Conservation (phyloP, 2,113 vertebrate species). For the Abramis brama region DNA sequence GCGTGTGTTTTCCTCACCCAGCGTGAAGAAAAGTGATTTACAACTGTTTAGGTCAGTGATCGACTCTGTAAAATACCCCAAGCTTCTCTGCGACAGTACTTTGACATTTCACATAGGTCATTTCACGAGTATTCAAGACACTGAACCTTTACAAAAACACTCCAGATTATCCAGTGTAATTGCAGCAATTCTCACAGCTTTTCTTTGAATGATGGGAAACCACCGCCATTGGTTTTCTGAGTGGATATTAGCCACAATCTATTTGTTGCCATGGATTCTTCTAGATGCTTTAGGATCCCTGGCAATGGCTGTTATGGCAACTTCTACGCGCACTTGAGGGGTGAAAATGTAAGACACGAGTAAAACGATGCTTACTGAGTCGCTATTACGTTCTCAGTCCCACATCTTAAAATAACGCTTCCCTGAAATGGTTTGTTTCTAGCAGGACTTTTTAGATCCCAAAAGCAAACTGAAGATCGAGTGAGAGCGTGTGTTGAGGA, state of each 20-base stretch:
- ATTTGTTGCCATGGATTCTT: conserved; percentile 59
- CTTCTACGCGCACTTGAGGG: conserved; percentile 25
- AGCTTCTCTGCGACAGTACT: not conserved
- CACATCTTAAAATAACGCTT: not conserved
- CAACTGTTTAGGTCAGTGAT: not conserved
- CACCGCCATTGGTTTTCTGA: conserved; percentile 13
- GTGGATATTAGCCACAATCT: conserved; percentile 49
- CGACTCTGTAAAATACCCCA: not conserved
- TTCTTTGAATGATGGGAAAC: conserved; percentile 17
- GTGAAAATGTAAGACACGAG: conserved; percentile 15
- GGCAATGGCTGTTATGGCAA: conserved; percentile 55
- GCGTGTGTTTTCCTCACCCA: not conserved
- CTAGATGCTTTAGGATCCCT: conserved; percentile 52
- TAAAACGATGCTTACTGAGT: not conserved
- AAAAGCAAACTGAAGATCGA: conserved; percentile 15
- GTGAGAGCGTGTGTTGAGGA: conserved; percentile 57
- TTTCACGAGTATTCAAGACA: too few species aligned
- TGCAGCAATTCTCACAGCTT: not conserved
- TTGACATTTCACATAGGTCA: not conserved
- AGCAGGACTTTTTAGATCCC: not conserved
- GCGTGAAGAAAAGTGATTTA: not conserved
- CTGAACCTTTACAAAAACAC: conserved; percentile 18
- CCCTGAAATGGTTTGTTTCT: conserved; percentile 9
- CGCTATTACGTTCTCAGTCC: not conserved
- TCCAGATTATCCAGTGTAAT: conserved; percentile 28